Evolutionary conservation across 2,797 vertebrate genomes (phyloP), one percentile per base, ranked within the genome.

Genomic region (Chelonia mydas): DNA sequence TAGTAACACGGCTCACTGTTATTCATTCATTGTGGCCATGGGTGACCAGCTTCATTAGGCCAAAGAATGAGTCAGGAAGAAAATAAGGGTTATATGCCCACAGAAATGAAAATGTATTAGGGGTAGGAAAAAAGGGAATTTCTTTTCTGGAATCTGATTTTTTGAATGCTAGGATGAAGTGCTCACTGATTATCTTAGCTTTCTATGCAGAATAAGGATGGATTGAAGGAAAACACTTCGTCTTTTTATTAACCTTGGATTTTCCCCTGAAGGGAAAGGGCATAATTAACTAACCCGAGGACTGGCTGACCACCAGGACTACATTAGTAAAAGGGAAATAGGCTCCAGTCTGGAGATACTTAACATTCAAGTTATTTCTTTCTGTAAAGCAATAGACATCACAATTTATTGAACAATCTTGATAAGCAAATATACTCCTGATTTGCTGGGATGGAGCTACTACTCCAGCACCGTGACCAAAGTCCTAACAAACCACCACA

Each of bases 361-460:
- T 77, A 78, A 57, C 16, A 12, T 0, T 47, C 47, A 74, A 79
- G 19, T 5, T n/a, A 45, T 87, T 54, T n/a, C 27, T 57, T 81
- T 85, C 25, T 77, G 27, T 15, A 49, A 31, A 77, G 55, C 45
- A 84, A 80, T 25, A 72, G 12, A 12, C 7, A 33, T 37, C 41
- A 41, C 10, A 74, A 6, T 16, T 45, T 50, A 65, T 15, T 68
- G 41, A 28, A 16, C 27, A 25, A 9, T 77, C 16, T 72, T 54
- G 2, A 31, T 50, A 16, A 7, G 2, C 33, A 55, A 16, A 3
- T 59, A n/a, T 2, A 16, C 21, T 65, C 19, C 1, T 2, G 45
- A 28, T 78, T 82, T 78, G 54, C 5, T 65, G 37, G 6, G 13
- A 16, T 31, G 55, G 15, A 7, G 19, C 19, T 78, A 55, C 68